A percentile compares a stretch with the other conserved stretches of the same genome.
These are phyloP conservation scores for Gonatopus flavifemur DNA, from an alignment of 1,140 invertebrate species.

Conservation along the genomic window DNA sequence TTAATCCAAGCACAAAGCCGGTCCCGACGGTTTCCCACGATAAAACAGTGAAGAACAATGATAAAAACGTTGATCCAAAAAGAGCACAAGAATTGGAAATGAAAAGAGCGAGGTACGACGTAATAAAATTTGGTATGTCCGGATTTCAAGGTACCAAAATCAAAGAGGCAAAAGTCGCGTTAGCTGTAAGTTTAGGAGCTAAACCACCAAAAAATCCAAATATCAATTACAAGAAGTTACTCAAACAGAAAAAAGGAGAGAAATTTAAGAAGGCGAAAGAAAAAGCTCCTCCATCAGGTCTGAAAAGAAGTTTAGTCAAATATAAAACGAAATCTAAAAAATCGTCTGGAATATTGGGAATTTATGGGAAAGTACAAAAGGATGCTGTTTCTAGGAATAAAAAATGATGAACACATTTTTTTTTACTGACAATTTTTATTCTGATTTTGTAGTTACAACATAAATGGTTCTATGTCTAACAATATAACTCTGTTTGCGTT, in stretches of 20 bases:
- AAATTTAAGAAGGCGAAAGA: slow-evolving; percentile 45
- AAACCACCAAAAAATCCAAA: slow-evolving; percentile 62
- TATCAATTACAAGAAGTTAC: slow-evolving; percentile 63
- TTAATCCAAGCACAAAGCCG: slow-evolving; percentile 1
- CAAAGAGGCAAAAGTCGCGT: slow-evolving; percentile 61
- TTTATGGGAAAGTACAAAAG: slow-evolving; percentile 49
- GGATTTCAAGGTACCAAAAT: slow-evolving; percentile 62
- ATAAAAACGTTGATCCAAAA: slow-evolving; percentile 15
- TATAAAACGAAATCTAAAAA: slow-evolving; percentile 39
- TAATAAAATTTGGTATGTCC: slow-evolving; percentile 68
- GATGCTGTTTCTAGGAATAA: slow-evolving; percentile 15
- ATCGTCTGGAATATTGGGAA: slow-evolving; percentile 34
- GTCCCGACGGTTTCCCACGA: background rate
- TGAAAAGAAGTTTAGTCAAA: slow-evolving; percentile 53
- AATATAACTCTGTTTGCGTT: slow-evolving; percentile 29
- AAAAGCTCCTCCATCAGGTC: slow-evolving; percentile 48
- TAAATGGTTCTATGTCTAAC: slow-evolving; percentile 30
- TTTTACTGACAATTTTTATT: too few relatives aligned
- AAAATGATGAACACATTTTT: slow-evolving; percentile 21
- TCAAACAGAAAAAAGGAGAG: slow-evolving; percentile 48
- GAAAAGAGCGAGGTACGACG: slow-evolving; percentile 62
- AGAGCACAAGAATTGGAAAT: slow-evolving; percentile 59
- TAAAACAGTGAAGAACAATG: background rate
- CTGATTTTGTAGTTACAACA: slow-evolving; percentile 30
- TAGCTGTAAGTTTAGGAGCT: slow-evolving; percentile 66